phyloP scores from a whole-genome alignment of 2,888 invertebrate species.

The Microplitis deprimator region DNA sequence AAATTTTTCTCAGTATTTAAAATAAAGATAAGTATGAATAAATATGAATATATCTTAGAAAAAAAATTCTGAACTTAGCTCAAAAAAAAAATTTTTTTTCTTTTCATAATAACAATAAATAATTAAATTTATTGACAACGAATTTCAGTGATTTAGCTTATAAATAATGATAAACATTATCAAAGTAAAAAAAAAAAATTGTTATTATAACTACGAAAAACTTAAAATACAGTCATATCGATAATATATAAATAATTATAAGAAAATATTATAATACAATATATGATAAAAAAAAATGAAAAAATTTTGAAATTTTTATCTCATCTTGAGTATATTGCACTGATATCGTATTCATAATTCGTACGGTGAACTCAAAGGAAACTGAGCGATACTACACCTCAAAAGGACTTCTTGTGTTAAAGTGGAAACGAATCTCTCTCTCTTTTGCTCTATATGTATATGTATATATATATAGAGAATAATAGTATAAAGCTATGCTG shows the following conservation, averaged over 20 bases:
- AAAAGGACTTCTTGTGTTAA: slow-evolving; percentile 12
- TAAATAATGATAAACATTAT: slow-evolving; percentile 11
- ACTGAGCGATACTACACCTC: slow-evolving; percentile 1
- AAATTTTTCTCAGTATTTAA: neutral
- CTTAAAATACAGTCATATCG: neutral
- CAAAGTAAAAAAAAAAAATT: neutral
- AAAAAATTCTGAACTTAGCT: neutral
- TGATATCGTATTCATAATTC: slow-evolving; percentile 27
- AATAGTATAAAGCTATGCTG: slow-evolving; percentile 21
- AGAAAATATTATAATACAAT: slow-evolving; percentile 3
- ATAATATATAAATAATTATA: slow-evolving; percentile 12
- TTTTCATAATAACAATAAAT: neutral
- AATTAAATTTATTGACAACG: slow-evolving; percentile 28
- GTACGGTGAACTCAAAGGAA: slow-evolving; percentile 23
- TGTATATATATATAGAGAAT: neutral
- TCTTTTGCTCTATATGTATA: no score
- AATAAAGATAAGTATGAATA: neutral
- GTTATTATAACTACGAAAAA: no score
- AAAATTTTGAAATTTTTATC: slow-evolving; percentile 8
- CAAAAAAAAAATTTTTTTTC: slow-evolving; percentile 12
- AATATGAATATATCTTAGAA: neutral
- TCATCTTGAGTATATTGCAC: slow-evolving; percentile 2
- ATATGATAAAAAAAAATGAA: slow-evolving; percentile 8
- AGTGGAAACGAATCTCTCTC: neutral
- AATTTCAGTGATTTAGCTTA: slow-evolving; percentile 29